These are phyloP conservation scores for Aldabrachelys gigantea DNA, from an alignment of 2,113 vertebrate genomes.

Conservation along the genomic window DNA sequence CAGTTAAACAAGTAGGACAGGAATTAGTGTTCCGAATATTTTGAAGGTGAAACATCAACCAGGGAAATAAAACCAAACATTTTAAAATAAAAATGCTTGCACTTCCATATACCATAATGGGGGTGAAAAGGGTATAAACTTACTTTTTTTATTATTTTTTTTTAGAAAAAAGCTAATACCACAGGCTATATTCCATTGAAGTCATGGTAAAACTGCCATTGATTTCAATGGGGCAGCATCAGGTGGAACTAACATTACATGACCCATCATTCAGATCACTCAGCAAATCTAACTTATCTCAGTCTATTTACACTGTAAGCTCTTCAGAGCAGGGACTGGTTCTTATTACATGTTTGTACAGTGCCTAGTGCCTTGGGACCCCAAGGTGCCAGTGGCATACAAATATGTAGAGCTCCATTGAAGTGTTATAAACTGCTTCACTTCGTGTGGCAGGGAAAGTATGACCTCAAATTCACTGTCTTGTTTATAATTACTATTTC, in stretches of 20 bases:
- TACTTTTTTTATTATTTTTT: background rate
- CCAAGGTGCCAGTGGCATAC: background rate
- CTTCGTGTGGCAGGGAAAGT: background rate
- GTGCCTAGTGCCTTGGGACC: background rate
- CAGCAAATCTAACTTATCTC: background rate
- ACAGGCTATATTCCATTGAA: background rate
- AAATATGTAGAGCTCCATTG: constrained; percentile 8
- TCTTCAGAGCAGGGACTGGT: constrained; percentile 40
- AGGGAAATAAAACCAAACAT: background rate
- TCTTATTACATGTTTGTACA: constrained; percentile 50
- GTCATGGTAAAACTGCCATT: background rate
- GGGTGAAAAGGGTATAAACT: background rate
- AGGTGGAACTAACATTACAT: constrained; percentile 7
- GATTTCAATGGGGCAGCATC: background rate
- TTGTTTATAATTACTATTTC: constrained; percentile 32
- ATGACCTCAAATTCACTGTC: constrained; percentile 37
- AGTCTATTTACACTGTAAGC: constrained; percentile 15
- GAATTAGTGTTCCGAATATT: rapidly evolving
- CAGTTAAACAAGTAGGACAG: background rate
- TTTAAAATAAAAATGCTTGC: background rate
- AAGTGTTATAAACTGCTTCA: constrained; percentile 47
- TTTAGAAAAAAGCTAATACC: background rate
- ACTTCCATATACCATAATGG: background rate
- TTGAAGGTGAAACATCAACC: background rate
- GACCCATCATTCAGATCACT: constrained; percentile 14